Evolutionary conservation across 1,140 invertebrate species (phyloP).

Genomic region (Magallana gigas): DNA sequence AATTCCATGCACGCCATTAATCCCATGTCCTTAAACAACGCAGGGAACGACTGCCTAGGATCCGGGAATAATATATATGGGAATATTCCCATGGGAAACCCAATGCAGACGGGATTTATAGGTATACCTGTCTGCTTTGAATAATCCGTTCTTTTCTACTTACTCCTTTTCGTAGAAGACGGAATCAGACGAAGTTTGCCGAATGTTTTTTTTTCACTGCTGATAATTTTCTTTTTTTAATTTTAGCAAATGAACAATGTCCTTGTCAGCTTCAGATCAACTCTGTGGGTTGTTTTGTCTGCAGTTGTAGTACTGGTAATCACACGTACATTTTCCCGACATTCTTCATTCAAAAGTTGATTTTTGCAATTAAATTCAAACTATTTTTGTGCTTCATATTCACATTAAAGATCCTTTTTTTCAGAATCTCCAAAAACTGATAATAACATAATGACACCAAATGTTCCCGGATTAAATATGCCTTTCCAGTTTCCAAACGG

Average conservation of each 20-base stretch:
- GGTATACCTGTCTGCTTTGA: not conserved
- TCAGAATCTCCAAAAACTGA: not conserved
- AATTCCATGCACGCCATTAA: constrained; percentile 21
- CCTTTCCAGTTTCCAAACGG: not conserved
- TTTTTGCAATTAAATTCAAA: not conserved
- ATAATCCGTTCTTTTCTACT: no score
- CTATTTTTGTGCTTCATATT: not conserved
- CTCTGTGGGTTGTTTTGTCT: constrained; percentile 2
- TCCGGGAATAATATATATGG: not conserved
- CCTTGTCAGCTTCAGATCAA: not conserved
- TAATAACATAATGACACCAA: not conserved
- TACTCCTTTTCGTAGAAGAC: no score
- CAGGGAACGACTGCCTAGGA: not conserved
- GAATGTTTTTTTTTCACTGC: no score
- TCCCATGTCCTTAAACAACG: not conserved
- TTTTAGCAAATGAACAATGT: constrained; percentile 22
- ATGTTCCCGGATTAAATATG: not conserved
- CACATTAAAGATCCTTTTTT: not conserved
- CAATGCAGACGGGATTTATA: constrained; percentile 20
- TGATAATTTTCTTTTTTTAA: no score
- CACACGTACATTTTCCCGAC: no score
- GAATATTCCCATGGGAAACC: constrained; percentile 25
- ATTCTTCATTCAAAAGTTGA: not conserved
- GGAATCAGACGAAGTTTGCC: no score
- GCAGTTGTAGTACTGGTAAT: not conserved